These are phyloP conservation scores for Dipodomys stephensi DNA, from an alignment of 2,113 vertebrate species.

Conservation along the genomic window DNA sequence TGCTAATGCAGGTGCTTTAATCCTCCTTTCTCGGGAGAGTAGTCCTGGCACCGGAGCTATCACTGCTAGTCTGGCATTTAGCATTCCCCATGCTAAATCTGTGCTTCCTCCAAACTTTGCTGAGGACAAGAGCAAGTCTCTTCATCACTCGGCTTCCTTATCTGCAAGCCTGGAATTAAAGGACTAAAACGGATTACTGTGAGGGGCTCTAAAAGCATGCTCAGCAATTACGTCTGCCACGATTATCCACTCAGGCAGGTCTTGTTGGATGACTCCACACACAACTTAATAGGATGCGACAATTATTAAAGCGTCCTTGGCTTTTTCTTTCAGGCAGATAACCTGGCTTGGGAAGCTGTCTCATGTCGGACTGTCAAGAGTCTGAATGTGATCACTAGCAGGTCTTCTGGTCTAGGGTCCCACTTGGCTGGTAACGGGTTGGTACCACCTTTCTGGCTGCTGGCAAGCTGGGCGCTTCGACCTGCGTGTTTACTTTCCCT, in stretches of 20 bases:
- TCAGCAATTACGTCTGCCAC: background rate
- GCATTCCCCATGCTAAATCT: background rate
- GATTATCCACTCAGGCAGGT: background rate
- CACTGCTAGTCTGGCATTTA: background rate
- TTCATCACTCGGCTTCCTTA: constrained; percentile 18
- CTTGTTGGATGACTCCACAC: background rate
- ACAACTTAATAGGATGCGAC: background rate
- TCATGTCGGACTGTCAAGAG: background rate
- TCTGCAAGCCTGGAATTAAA: constrained; percentile 61
- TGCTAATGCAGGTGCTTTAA: background rate
- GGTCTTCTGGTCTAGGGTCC: background rate
- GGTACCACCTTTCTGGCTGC: background rate
- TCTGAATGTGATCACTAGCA: too few species aligned
- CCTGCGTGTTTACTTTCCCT: too few species aligned
- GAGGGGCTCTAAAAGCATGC: constrained; percentile 48
- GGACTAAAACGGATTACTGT: constrained; percentile 43
- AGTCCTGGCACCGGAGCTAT: background rate
- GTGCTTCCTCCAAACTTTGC: constrained; percentile 11
- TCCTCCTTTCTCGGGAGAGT: background rate
- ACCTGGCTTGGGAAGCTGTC: background rate
- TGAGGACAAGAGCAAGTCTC: constrained; percentile 14
- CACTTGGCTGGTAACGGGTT: too few species aligned
- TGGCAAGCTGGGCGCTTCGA: too few species aligned
- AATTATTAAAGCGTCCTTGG: background rate
- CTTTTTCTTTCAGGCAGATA: background rate